These are phyloP conservation scores for Anthophora plumipes DNA, from an alignment of 2,888 invertebrate species.

Conservation along the genomic window DNA sequence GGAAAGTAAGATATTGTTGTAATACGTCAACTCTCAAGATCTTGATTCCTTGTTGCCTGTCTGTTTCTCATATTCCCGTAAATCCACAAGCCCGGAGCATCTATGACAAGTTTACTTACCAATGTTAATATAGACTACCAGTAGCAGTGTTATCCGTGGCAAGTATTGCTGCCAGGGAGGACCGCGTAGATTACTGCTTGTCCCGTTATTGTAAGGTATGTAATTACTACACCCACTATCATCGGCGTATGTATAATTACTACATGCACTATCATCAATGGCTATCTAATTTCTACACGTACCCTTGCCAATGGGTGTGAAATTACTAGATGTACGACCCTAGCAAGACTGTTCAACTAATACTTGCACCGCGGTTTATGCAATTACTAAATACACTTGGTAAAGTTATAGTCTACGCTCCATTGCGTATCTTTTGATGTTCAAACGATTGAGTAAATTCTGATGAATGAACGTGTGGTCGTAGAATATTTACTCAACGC, in stretches of 20 bases:
- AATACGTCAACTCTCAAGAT: not conserved
- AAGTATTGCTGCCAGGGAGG: conserved; percentile 28
- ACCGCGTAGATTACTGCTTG: conserved; percentile 46
- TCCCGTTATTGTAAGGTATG: conserved; percentile 45
- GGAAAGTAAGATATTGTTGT: not conserved
- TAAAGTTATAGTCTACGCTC: conserved; percentile 6
- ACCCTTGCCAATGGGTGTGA: conserved; percentile 52
- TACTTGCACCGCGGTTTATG: conserved; percentile 8
- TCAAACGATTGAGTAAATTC: not conserved
- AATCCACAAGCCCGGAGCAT: not conserved
- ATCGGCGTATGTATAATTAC: conserved; percentile 57
- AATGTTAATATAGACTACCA: conserved; percentile 21
- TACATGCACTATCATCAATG: conserved; percentile 60
- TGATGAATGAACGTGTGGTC: no score
- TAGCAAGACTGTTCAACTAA: conserved; percentile 27
- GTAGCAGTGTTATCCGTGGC: conserved; percentile 15
- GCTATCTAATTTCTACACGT: conserved; percentile 60
- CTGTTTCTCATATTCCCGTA: not conserved
- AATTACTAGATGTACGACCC: conserved; percentile 54
- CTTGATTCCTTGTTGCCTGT: not conserved
- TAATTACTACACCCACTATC: conserved; percentile 59
- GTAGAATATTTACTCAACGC: no score
- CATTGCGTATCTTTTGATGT: not conserved
- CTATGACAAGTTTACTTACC: not conserved
- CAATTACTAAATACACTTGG: conserved; percentile 21